Conservation (phyloP, 1,140 invertebrate species). For the Hyles vespertilio region DNA sequence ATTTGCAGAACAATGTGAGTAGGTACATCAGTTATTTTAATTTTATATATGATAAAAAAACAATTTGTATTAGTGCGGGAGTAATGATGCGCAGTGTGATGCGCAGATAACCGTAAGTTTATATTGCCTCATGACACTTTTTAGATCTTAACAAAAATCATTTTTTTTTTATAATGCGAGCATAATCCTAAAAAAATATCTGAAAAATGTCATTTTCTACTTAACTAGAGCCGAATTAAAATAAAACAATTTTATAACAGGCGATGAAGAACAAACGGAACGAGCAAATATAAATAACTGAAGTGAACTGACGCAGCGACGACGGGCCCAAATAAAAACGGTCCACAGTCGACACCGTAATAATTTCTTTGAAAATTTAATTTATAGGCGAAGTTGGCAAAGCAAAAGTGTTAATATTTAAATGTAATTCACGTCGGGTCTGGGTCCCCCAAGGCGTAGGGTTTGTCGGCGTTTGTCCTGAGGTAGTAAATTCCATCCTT, state of each 20-base stretch:
- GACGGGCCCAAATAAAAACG: slow-evolving; percentile 26
- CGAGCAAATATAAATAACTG: slow-evolving; percentile 13
- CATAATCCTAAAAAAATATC: too few relatives aligned
- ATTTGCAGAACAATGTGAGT: too few relatives aligned
- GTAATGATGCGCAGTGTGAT: too few relatives aligned
- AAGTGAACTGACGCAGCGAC: slow-evolving; percentile 23
- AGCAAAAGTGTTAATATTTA: slow-evolving; percentile 44
- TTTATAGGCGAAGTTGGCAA: slow-evolving; percentile 52
- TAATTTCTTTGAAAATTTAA: slow-evolving; percentile 52
- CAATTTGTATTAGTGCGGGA: too few relatives aligned
- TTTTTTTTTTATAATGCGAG: too few relatives aligned
- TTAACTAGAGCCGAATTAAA: too few relatives aligned
- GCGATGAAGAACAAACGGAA: slow-evolving; percentile 24
- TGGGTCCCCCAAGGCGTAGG: slow-evolving; percentile 55
- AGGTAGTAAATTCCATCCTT: slow-evolving; percentile 71
- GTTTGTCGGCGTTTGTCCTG: slow-evolving; percentile 57
- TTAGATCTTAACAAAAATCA: too few relatives aligned
- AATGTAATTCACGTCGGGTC: slow-evolving; percentile 36
- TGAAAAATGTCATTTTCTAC: too few relatives aligned
- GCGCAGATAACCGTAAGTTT: too few relatives aligned
- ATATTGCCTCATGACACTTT: too few relatives aligned
- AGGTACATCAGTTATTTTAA: too few relatives aligned
- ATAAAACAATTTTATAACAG: not conserved
- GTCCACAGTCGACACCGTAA: slow-evolving; percentile 17
- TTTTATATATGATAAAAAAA: too few relatives aligned